Base-by-base conservation (phyloP, 2,797 vertebrate genomes). In the Sebastes trivittatus region DNA sequence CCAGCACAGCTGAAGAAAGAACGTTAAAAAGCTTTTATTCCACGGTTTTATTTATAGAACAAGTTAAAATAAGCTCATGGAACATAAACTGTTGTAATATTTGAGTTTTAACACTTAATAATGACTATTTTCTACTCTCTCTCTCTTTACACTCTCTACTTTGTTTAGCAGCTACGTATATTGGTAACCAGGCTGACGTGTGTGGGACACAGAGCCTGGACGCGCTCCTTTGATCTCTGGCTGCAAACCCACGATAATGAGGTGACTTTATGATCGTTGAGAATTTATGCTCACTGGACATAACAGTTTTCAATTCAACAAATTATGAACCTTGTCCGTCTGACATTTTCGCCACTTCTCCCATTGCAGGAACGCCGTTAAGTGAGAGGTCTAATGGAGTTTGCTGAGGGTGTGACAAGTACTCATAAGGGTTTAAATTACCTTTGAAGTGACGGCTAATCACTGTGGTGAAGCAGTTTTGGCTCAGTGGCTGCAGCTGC, bases 391-490 rank as follows among this genome's bases (percentile, higher is more conserved):
- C 72, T 83, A 64, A 32, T 71, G 85, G 81, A 87, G 80, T 83
- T 75, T 85, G 82, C 78, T 76, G 72, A 62, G 81, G 86, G 76
- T 87, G 82, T 82, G 86, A 89, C 84, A 87, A 65, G 82, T 69
- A 72, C 81, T 88, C 78, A 42, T 27, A 22, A 25, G 61, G 77
- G 83, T 80, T 87, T 87, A 54, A 90, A 83, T 90, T 78, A 87
- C 88, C 82, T 87, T 86, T 89, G 89, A 91, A 87, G 89, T 73
- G 58, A 77, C 36, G 23, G 79, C 73, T 83, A 86, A 88, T 92
- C 83, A 80, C 61, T 30, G 75, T 29, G 60, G 62, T 75, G 73
- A 75, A 72, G 70, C 34, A 14, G 78, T 60, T 34, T 78, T 62
- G 84, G 76, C 80, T 87, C 86, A 34, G 46, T 8, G 78, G 69